phyloP scores from a whole-genome alignment of 1,140 invertebrate genomes.

The Drosophila kanapiae region DNA sequence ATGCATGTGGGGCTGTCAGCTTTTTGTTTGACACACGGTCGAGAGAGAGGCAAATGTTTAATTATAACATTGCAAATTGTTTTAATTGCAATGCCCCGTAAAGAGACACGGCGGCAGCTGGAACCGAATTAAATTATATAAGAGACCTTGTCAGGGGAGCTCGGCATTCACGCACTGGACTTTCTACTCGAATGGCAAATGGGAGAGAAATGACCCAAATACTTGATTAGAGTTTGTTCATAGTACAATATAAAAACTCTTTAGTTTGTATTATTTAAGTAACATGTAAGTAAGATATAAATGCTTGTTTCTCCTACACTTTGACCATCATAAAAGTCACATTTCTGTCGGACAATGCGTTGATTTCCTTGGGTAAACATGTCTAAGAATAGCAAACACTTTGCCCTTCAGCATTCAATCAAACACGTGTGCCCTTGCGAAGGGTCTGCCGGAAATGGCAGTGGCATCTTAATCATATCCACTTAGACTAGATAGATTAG shows the following conservation, averaged over 20 bases:
- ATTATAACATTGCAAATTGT: slow-evolving; percentile 74
- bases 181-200: slow-evolving; percentile 32
- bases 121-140: slow-evolving; percentile 33
- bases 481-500: slow-evolving; percentile 48
- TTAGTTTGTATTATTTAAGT: no score
- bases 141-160: slow-evolving; percentile 26
- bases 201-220: slow-evolving; percentile 30
- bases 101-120: neutral
- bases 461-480: slow-evolving; percentile 45
- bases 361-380: neutral
- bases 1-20: slow-evolving; percentile 47
- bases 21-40: slow-evolving; percentile 61
- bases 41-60: slow-evolving; percentile 68
- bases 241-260: no score
- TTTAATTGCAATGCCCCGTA: slow-evolving; percentile 52
- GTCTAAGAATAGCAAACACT: slow-evolving; percentile 2
- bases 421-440: neutral
- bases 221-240: neutral
- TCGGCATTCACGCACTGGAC: slow-evolving; percentile 16
- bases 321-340: neutral
- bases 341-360: neutral
- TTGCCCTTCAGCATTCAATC: neutral
- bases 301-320: neutral
- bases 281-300: neutral
- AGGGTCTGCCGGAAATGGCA: slow-evolving; percentile 18